Conservation (phyloP, 2,113 vertebrate species). For the Thryonomys swinderianus region DNA sequence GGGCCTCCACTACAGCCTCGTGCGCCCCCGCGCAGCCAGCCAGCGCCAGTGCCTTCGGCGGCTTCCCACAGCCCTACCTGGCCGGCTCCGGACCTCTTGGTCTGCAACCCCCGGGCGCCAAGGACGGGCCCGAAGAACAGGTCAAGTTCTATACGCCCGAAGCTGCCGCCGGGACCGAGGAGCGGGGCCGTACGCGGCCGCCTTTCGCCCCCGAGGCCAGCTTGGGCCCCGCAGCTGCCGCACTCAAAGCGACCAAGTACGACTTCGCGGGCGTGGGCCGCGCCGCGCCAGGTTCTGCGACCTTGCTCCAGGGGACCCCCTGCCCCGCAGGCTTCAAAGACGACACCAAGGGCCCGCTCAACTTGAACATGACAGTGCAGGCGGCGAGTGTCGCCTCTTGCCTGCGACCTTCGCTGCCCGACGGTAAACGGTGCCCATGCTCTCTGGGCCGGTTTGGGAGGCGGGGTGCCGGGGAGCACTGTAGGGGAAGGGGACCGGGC, state of each 20-base stretch:
- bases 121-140: slow-evolving; percentile 90
- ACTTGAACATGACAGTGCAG: slow-evolving; percentile 91
- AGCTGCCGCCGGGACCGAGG: slow-evolving; percentile 86
- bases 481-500: slow-evolving; percentile 54
- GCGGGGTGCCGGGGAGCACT: slow-evolving; percentile 41
- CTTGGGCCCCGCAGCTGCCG: slow-evolving; percentile 80
- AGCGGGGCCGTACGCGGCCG: slow-evolving; percentile 86
- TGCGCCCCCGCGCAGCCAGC: slow-evolving; percentile 89
- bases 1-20: slow-evolving; percentile 92
- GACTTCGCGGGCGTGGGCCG: slow-evolving; percentile 89
- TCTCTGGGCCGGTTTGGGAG: slow-evolving; percentile 68
- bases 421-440: slow-evolving; percentile 89
- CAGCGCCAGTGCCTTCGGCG: slow-evolving; percentile 90
- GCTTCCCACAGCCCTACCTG: slow-evolving; percentile 91
- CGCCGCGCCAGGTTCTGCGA: slow-evolving; percentile 84
- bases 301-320: slow-evolving; percentile 87
- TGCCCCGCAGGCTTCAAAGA: slow-evolving; percentile 86
- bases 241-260: slow-evolving; percentile 87
- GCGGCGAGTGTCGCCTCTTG: slow-evolving; percentile 88
- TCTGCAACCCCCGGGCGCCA: slow-evolving; percentile 85
- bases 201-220: slow-evolving; percentile 86
- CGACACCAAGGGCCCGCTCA: slow-evolving; percentile 89
- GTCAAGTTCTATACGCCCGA: slow-evolving; percentile 90
- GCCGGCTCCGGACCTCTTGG: slow-evolving; percentile 89
- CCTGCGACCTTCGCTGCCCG: slow-evolving; percentile 91